Conservation (phyloP, 2,113 vertebrate species). For the Hucho hucho region DNA sequence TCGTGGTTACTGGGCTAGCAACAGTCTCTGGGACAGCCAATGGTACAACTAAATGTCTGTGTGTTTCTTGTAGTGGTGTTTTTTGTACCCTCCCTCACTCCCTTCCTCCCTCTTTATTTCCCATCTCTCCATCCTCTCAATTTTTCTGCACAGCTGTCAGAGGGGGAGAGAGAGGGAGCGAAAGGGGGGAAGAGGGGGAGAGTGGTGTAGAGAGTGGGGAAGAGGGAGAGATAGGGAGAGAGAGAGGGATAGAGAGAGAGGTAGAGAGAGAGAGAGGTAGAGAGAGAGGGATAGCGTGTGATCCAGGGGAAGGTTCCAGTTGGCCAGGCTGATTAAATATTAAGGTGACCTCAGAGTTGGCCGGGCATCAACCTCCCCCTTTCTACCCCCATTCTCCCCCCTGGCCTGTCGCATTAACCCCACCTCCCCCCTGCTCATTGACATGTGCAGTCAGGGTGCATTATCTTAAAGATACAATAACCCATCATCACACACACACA, state of each 20-base stretch:
- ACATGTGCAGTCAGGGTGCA: constrained; percentile 55
- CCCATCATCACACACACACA: neutral
- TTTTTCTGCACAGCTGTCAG: too few species aligned
- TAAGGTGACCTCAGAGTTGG: constrained; percentile 39
- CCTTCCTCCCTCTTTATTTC: constrained; percentile 5
- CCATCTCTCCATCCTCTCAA: neutral
- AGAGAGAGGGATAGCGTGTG: neutral
- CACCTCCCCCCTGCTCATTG: constrained; percentile 36
- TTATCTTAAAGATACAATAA: constrained; percentile 57
- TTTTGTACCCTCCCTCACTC: too few species aligned
- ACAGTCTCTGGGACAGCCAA: too few species aligned
- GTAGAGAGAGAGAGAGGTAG: neutral
- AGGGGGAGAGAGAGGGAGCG: neutral
- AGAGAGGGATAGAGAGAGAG: too few species aligned
- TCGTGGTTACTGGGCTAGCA: too few species aligned
- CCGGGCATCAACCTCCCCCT: constrained; percentile 8
- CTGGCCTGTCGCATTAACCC: constrained; percentile 7
- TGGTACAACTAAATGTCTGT: too few species aligned
- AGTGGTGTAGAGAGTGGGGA: too few species aligned
- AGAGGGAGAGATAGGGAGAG: neutral
- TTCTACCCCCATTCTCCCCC: neutral
- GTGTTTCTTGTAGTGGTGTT: too few species aligned
- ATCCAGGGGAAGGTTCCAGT: constrained; percentile 18
- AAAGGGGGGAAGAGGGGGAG: too few species aligned
- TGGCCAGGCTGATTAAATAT: constrained; percentile 39